phyloP scores from a whole-genome alignment of 2,113 vertebrate species.

The Dinomys branickii region DNA sequence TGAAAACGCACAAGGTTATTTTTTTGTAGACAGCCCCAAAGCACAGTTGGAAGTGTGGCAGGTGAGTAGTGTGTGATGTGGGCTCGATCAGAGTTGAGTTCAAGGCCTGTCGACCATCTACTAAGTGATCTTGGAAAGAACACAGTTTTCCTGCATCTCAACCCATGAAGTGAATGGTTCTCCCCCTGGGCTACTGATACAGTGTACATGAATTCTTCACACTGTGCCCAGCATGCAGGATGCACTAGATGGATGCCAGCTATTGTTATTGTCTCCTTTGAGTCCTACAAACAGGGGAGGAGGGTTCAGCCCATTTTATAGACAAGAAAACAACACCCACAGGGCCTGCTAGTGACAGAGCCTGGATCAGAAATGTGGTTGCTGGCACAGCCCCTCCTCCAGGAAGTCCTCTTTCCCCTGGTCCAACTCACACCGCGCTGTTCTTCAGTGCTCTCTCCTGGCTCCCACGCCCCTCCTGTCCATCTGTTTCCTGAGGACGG shows the following conservation, averaged over 20 bases:
- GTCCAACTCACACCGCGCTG: neutral
- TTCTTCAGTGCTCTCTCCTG: neutral
- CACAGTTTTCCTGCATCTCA: neutral
- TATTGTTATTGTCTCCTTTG: neutral
- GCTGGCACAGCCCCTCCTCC: neutral
- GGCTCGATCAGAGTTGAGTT: neutral
- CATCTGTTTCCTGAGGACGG: constrained; percentile 60
- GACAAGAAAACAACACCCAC: neutral
- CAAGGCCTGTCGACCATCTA: neutral
- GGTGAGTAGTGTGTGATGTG: neutral
- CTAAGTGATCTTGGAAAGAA: neutral
- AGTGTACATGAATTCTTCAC: neutral
- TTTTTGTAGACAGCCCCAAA: neutral
- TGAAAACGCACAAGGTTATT: neutral
- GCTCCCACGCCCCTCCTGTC: neutral
- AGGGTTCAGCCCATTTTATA: neutral
- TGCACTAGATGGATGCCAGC: neutral
- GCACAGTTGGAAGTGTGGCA: neutral
- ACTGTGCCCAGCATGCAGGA: neutral
- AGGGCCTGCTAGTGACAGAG: neutral
- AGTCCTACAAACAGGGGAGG: neutral
- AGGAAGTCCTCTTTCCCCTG: neutral
- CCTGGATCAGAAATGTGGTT: neutral
- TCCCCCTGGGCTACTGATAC: neutral
- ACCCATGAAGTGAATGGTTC: neutral